Evolutionary conservation across 2,797 vertebrate species (phyloP).

Genomic region (Alcedo quadribrachys): DNA sequence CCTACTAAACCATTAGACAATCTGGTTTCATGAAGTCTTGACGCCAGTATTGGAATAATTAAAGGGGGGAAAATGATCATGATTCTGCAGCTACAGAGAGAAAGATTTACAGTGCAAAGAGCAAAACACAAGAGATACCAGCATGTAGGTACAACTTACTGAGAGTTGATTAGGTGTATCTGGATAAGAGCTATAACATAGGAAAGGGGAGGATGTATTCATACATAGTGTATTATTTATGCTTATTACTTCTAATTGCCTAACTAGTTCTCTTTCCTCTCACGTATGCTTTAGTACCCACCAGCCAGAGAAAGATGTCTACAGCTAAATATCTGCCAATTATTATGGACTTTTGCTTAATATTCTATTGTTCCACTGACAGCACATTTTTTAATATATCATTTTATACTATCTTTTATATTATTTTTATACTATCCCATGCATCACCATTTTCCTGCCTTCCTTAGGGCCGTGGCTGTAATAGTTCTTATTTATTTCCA

Average conservation of each 20-base stretch:
- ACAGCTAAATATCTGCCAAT: constrained; percentile 66
- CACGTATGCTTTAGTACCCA: constrained; percentile 49
- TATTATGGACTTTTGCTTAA: constrained; percentile 68
- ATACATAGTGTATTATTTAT: constrained; percentile 51
- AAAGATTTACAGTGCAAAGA: neutral
- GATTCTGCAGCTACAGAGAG: neutral
- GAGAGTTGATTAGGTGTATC: constrained; percentile 27
- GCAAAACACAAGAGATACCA: constrained; percentile 1
- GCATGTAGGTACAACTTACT: constrained; percentile 15
- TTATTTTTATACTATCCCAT: constrained; percentile 54
- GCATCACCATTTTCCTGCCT: constrained; percentile 57
- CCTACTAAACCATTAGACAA: neutral
- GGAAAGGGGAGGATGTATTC: neutral
- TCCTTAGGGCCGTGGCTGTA: constrained; percentile 53
- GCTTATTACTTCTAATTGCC: constrained; percentile 56
- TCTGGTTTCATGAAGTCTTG: neutral
- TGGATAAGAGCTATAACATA: neutral
- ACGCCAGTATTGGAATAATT: neutral
- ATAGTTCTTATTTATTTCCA: constrained; percentile 68
- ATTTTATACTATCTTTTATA: constrained; percentile 49
- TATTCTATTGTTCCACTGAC: constrained; percentile 64
- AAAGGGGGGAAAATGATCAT: neutral
- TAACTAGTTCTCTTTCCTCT: constrained; percentile 67
- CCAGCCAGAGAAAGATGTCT: constrained; percentile 54
- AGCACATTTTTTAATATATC: constrained; percentile 65